These are phyloP conservation scores for Engraulis encrasicolus DNA, from an alignment of 2,113 vertebrate species.

Conservation along the genomic window DNA sequence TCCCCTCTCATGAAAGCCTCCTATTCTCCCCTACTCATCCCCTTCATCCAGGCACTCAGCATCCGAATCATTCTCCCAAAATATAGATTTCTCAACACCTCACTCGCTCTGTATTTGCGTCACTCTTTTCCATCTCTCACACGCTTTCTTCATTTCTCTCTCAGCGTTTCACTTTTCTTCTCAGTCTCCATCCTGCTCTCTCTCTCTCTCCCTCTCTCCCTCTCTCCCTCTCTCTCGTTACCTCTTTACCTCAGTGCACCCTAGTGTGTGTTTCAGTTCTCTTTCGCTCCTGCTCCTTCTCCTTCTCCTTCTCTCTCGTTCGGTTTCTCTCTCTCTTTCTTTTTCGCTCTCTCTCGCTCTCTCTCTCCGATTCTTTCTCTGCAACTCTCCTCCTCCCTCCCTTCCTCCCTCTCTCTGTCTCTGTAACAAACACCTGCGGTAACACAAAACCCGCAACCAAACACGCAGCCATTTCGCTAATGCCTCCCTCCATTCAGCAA, in stretches of 20 bases:
- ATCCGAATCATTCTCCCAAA: conserved; percentile 20
- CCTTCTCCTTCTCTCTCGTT: conserved; percentile 24
- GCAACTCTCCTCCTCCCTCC: conserved; percentile 23
- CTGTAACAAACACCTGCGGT: too few relatives aligned
- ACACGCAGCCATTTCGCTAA: not conserved
- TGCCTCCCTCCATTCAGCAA: not conserved
- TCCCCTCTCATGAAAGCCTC: conserved; percentile 17
- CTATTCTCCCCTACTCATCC: conserved; percentile 44
- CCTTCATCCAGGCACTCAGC: conserved; percentile 32
- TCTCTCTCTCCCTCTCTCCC: conserved; percentile 31
- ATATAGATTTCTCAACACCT: conserved; percentile 9
- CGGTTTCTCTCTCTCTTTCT: not conserved
- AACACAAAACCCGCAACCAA: not conserved
- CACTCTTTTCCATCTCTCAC: too few relatives aligned
- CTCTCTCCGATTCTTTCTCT: conserved; percentile 27
- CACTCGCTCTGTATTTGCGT: not conserved
- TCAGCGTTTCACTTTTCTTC: not conserved
- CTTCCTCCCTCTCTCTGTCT: not conserved
- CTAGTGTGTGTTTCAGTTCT: too few relatives aligned
- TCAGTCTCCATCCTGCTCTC: conserved; percentile 31
- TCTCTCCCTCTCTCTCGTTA: not conserved
- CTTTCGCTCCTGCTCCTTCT: too few relatives aligned
- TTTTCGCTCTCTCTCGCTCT: too few relatives aligned
- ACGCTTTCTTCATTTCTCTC: too few relatives aligned
- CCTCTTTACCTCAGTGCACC: too few relatives aligned